A percentile compares a stretch with the other conserved stretches of the same genome.
phyloP scores from a whole-genome alignment of 2,113 vertebrate species.

The Micromys minutus region DNA sequence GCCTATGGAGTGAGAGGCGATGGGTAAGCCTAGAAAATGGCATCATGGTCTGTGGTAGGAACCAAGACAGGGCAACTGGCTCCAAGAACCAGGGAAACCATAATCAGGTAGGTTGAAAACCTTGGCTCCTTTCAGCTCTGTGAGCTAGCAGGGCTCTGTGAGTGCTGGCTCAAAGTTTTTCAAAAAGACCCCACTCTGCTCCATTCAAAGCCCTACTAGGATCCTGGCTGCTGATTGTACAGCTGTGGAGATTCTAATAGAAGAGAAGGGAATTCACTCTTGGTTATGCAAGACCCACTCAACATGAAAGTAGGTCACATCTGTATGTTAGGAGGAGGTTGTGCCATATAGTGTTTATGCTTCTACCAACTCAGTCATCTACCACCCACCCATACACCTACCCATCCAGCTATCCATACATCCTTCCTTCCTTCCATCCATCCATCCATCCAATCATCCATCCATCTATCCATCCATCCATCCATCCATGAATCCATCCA shows the following conservation, averaged over 20 bases:
- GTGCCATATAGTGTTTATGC: background rate
- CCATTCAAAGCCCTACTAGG: background rate
- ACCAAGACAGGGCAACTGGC: slow-evolving; percentile 56
- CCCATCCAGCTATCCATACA: background rate
- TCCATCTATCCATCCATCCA: background rate
- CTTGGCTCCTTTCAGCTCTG: background rate
- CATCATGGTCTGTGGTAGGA: slow-evolving; percentile 61
- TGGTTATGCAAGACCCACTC: background rate
- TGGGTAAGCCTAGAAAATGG: slow-evolving; percentile 78
- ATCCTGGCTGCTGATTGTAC: background rate
- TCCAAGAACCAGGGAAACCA: background rate
- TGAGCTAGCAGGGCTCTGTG: background rate
- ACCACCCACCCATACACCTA: background rate
- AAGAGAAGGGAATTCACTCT: background rate
- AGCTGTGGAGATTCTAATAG: background rate
- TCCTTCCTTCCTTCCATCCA: background rate
- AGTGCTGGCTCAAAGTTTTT: background rate
- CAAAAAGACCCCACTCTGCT: background rate
- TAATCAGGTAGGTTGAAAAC: background rate
- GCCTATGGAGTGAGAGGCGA: slow-evolving; percentile 73
- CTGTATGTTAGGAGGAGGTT: background rate
- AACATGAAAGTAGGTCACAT: background rate
- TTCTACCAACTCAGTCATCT: background rate
- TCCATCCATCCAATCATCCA: background rate
- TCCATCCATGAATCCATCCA: background rate